phyloP scores from a whole-genome alignment of 2,888 invertebrate species.

The Glaucopsyche alexis region DNA sequence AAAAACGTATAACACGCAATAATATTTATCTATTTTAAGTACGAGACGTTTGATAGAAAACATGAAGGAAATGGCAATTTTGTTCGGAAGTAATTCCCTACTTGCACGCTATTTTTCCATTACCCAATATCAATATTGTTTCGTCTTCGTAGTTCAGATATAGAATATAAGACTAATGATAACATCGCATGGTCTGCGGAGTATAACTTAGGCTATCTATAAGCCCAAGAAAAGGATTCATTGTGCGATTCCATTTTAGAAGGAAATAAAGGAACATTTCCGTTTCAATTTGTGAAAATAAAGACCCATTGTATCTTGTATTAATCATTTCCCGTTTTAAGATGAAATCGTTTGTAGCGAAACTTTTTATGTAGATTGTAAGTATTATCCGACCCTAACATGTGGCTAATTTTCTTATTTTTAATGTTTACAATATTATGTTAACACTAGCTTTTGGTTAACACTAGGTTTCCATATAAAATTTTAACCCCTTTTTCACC shows the following conservation, averaged over 20 bases:
- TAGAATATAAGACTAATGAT: conserved; percentile 68
- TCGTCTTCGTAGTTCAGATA: conserved; percentile 70
- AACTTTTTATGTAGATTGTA: not conserved
- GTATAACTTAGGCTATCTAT: conserved; percentile 8
- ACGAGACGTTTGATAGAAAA: conserved; percentile 62
- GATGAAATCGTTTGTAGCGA: not conserved
- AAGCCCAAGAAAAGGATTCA: conserved; percentile 22
- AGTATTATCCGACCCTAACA: not conserved
- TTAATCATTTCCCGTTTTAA: conserved; percentile 12
- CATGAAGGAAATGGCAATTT: conserved; percentile 70
- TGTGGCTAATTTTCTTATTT: not conserved
- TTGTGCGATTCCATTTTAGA: conserved; percentile 20
- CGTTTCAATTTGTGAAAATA: conserved; percentile 18
- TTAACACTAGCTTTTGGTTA: no score
- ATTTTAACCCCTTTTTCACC: no score
- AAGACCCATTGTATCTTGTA: conserved; percentile 10
- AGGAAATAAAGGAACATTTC: conserved; percentile 11
- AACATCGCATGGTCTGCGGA: conserved; percentile 49
- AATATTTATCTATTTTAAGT: conserved; percentile 46
- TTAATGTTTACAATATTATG: not conserved
- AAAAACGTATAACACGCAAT: conserved; percentile 25
- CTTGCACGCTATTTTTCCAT: conserved; percentile 75
- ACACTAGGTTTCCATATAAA: no score
- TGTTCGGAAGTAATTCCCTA: conserved; percentile 64
- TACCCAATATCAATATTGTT: conserved; percentile 77